Base-by-base conservation (phyloP, 2,113 vertebrate genomes). In the Monopterus albus region DNA sequence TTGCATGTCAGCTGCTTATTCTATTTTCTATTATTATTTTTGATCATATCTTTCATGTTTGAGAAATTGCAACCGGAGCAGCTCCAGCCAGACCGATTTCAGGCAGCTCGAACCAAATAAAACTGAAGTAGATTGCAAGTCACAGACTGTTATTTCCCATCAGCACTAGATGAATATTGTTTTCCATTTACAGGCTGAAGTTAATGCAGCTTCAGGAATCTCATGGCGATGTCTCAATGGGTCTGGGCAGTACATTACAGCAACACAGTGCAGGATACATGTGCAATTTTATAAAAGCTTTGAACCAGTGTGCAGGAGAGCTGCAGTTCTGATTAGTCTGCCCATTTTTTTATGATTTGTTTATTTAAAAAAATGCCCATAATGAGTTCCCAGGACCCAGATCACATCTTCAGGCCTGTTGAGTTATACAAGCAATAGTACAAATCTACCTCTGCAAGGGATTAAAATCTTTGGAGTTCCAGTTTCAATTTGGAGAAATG, bases 121-220 rank as follows among this genome's bases (percentile, higher is more conserved):
- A 71, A 74, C 25, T 45, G 28, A 66, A 52, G 42, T 58, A 61
- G 74, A 85, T 59, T 78, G 43, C 36, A 49, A 31, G 28, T 78
- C 70, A 47, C 63, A 78, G 28, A 42, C 39, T 17, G 70, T 81
- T 79, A 68, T 77, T 84, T 76, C 64, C 67, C 25, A 79, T 80
- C 64, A 77, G 64, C 39, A 47, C 31, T 7, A 14, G 36, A 50
- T 75, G 70, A 66, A 67, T 76, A 72, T 73, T 69, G 70, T 78
- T 82, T 53, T 72, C 64, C 21, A 43, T 72, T 60, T 60, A 29
- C 38, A 78, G 57, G 43, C 31, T 60, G 5, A 14, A 53, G 35
- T 67, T 65, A 57, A 53, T 35, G 57, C 43, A 42, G 25, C 13
- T 40, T 57, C n/a, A 55, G 29, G 2, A 62, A 38, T 42, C 10